Percentiles rank a stretch among this genome's conserved stretches.
Conservation (phyloP, 2,113 vertebrate genomes). For the Elephas maximus region DNA sequence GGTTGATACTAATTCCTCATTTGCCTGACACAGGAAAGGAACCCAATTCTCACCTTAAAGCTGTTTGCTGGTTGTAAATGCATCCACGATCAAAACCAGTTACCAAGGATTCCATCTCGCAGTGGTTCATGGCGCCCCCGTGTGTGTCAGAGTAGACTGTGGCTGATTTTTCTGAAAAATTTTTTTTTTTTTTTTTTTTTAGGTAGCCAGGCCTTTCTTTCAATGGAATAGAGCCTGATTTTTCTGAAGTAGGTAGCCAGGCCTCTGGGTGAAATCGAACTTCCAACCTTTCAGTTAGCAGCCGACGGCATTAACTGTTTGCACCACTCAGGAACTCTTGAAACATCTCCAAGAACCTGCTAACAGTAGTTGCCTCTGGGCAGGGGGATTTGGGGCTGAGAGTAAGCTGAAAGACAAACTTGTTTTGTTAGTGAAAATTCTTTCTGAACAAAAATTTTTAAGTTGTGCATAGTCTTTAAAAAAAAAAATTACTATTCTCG, state of each 20-base stretch:
- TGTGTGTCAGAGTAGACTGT: too few relatives aligned
- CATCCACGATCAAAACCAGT: too few relatives aligned
- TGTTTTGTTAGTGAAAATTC: neutral
- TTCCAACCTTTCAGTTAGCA: neutral
- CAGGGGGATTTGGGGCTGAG: neutral
- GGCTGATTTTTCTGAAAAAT: too few relatives aligned
- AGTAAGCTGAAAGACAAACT: neutral
- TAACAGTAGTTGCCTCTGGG: neutral
- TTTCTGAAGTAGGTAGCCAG: too few relatives aligned
- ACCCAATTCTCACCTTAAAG: neutral
- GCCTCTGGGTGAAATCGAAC: too few relatives aligned
- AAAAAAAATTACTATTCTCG: slow-evolving; percentile 29
- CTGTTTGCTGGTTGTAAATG: neutral
- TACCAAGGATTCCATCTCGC: too few relatives aligned
- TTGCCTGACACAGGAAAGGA: neutral
- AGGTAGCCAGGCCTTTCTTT: too few relatives aligned
- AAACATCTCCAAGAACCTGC: too few relatives aligned
- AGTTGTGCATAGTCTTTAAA: neutral
- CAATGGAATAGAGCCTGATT: too few relatives aligned
- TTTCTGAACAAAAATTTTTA: neutral
- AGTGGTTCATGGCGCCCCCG: too few relatives aligned
- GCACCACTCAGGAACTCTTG: too few relatives aligned
- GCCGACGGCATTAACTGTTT: neutral
- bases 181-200: too few relatives aligned
- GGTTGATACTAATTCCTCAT: neutral